Evolutionary conservation across 2,888 invertebrate species (phyloP).

Genomic region (Mycalesis mineus): DNA sequence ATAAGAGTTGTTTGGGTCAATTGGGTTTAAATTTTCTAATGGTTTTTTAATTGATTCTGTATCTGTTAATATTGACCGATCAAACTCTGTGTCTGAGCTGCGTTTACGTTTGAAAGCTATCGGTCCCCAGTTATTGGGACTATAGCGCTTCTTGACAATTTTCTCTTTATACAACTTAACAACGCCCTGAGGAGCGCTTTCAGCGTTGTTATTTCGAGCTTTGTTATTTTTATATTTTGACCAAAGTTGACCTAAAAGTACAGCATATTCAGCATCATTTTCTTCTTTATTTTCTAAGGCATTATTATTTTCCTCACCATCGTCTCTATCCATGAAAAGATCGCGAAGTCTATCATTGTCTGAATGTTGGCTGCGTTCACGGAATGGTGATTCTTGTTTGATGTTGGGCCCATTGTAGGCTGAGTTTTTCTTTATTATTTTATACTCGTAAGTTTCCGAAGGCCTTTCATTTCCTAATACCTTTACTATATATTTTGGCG

Average conservation of each 20-base stretch:
- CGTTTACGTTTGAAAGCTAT: conserved; percentile 73
- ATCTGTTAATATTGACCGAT: conserved; percentile 44
- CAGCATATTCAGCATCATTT: conserved; percentile 73
- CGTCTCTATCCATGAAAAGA: conserved; percentile 59
- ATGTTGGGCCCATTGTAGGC: conserved; percentile 30
- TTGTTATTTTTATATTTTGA: conserved; percentile 75
- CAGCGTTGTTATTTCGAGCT: conserved; percentile 50
- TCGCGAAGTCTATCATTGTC: conserved; percentile 64
- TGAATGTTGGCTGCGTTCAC: conserved; percentile 62
- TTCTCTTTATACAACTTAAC: conserved; percentile 70
- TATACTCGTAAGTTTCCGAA: conserved; percentile 77
- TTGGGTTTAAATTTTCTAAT: conserved; percentile 35
- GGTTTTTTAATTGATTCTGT: conserved; percentile 50
- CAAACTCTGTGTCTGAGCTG: conserved; percentile 54
- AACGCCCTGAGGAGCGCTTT: conserved; percentile 61
- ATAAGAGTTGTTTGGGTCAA: conserved; percentile 54
- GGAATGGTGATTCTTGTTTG: conserved; percentile 62
- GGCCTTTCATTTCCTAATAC: conserved; percentile 63
- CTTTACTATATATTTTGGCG: conserved; percentile 59
- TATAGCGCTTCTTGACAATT: conserved; percentile 66
- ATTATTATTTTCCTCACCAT: conserved; percentile 51
- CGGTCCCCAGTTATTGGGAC: conserved; percentile 71
- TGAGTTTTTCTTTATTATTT: conserved; percentile 69
- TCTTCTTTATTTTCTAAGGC: conserved; percentile 47
- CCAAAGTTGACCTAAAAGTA: conserved; percentile 76